phyloP scores from a whole-genome alignment of 2,888 invertebrate genomes.

The Dynastes tityus region DNA sequence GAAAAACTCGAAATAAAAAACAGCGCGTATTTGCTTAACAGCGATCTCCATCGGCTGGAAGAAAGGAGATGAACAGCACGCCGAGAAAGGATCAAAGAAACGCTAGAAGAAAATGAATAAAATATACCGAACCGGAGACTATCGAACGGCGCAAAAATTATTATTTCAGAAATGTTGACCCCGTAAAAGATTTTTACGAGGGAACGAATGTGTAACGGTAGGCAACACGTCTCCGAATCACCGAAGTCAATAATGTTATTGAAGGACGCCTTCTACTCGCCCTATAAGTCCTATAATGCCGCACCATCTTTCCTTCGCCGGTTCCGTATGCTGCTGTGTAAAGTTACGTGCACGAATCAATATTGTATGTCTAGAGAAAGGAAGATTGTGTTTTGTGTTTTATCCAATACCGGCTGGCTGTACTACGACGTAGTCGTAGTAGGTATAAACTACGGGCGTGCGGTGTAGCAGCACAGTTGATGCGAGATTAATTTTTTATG shows the following conservation, averaged over 20 bases:
- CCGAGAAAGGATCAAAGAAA: background rate
- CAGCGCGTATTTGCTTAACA: background rate
- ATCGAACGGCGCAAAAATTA: conserved; percentile 33
- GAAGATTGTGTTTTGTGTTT: conserved; percentile 25
- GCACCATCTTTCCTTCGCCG: background rate
- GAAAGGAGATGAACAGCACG: background rate
- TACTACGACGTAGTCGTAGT: no score
- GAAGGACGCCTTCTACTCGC: conserved; percentile 8
- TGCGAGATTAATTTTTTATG: conserved; percentile 44
- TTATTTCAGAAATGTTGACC: conserved; percentile 47
- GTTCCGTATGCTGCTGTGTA: background rate
- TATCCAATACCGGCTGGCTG: conserved; percentile 8
- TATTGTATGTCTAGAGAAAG: conserved; percentile 37
- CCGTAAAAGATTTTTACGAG: conserved; percentile 44
- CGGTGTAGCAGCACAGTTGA: background rate
- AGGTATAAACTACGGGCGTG: background rate
- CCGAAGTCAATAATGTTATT: conserved; percentile 41
- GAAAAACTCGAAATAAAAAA: conserved; percentile 10
- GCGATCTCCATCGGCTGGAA: background rate
- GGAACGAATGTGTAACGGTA: conserved; percentile 1
- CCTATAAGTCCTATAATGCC: background rate
- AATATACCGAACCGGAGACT: conserved; percentile 28
- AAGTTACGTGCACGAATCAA: conserved; percentile 37
- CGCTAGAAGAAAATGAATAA: conserved; percentile 30
- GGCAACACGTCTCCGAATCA: conserved; percentile 26